A percentile compares a stretch with the other conserved stretches of the same genome.
These are phyloP conservation scores for Parnassius mnemosyne DNA, from an alignment of 2,888 invertebrate genomes.

Conservation along the genomic window DNA sequence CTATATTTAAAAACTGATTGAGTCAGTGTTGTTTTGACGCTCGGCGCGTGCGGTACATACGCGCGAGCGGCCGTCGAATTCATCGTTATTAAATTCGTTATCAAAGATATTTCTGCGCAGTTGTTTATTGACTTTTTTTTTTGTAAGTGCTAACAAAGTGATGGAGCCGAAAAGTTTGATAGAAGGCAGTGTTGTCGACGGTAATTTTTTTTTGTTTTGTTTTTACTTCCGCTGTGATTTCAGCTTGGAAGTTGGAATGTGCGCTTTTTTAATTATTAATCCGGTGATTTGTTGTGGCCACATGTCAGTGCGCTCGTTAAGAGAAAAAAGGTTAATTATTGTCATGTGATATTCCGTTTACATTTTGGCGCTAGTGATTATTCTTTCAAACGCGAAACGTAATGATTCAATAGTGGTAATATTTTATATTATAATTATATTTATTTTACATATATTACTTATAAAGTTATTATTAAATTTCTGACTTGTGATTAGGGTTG, in stretches of 20 bases:
- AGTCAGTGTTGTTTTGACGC: constrained; percentile 49
- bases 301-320: background rate
- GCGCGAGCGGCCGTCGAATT: constrained; percentile 35
- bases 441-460: no score
- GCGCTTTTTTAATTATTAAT: background rate
- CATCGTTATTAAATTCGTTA: background rate
- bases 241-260: background rate
- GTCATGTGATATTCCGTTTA: no score
- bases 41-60: constrained; percentile 43
- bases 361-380: no score
- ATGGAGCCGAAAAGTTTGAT: constrained; percentile 48
- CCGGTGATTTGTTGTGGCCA: background rate
- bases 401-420: no score
- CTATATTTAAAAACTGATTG: constrained; percentile 36
- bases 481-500: no score
- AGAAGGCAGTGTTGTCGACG: constrained; percentile 47
- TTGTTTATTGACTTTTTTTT: constrained; percentile 25
- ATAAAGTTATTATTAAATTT: no score
- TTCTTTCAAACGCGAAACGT: no score
- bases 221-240: constrained; percentile 1
- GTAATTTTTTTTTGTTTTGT: constrained; percentile 33
- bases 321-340: no score
- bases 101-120: constrained; percentile 21
- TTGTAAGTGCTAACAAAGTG: constrained; percentile 40
- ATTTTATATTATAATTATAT: no score